A percentile compares a stretch with the other conserved stretches of the same genome.
These are phyloP conservation scores for Heliconius sara DNA, from an alignment of 2,888 invertebrate species.

Conservation along the genomic window DNA sequence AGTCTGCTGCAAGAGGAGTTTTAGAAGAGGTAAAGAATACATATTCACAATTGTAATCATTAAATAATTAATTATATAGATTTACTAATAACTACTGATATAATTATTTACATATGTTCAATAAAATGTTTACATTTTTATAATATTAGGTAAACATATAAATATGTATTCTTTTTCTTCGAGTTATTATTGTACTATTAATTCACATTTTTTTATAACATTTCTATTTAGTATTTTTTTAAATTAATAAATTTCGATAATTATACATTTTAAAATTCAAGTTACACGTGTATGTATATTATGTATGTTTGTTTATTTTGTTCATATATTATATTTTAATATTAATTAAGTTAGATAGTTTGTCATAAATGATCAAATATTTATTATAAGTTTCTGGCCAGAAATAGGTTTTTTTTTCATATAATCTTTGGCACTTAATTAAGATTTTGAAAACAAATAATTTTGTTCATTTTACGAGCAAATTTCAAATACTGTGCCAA, in stretches of 20 bases:
- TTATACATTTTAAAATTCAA: neutral
- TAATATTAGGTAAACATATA: constrained; percentile 15
- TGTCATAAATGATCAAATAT: neutral
- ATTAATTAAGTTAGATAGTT: neutral
- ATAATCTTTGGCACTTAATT: constrained; percentile 1
- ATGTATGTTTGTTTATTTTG: constrained; percentile 8
- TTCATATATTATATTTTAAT: constrained; percentile 17
- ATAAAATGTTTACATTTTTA: constrained; percentile 3
- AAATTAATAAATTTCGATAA: neutral
- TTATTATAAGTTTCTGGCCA: neutral
- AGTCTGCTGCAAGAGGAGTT: neutral
- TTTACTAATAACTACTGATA: constrained; percentile 5
- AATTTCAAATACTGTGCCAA: constrained; percentile 12
- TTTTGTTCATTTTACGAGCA: neutral
- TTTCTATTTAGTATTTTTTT: constrained; percentile 19
- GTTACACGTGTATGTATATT: neutral
- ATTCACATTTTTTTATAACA: constrained; percentile 1
- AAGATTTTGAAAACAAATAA: neutral
- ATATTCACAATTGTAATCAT: constrained; percentile 18
- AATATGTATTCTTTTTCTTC: constrained; percentile 38
- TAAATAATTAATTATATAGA: neutral
- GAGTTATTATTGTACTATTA: neutral
- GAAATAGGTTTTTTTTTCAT: neutral
- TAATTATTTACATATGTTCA: constrained; percentile 22
- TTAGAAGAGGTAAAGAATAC: constrained; percentile 35